These are phyloP conservation scores for Hirtodrosophila confusa DNA, from an alignment of 2,888 invertebrate genomes.

Conservation along the genomic window DNA sequence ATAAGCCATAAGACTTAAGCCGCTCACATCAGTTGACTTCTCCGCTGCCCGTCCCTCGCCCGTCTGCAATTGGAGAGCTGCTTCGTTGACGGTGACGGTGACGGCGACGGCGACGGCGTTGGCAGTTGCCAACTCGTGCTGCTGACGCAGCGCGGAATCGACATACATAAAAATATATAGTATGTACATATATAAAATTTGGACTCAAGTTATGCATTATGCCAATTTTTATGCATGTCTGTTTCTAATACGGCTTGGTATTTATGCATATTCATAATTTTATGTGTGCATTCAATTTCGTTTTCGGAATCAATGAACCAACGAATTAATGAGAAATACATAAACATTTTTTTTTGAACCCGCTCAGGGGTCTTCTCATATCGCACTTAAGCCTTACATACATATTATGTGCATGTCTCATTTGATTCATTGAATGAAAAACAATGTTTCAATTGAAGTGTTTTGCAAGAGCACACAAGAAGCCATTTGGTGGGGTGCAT, in stretches of 20 bases:
- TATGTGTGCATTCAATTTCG: slow-evolving; percentile 71
- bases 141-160: slow-evolving; percentile 58
- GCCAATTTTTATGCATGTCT: slow-evolving; percentile 42
- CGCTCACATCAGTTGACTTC: slow-evolving; percentile 37
- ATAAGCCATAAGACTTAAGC: slow-evolving; percentile 36
- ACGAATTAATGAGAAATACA: slow-evolving; percentile 67
- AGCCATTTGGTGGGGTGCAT: background rate
- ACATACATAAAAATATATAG: slow-evolving; percentile 1
- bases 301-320: slow-evolving; percentile 76
- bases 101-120: slow-evolving; percentile 1
- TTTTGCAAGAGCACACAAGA: slow-evolving; percentile 27
- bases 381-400: slow-evolving; percentile 43
- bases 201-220: slow-evolving; percentile 44
- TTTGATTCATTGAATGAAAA: slow-evolving; percentile 66
- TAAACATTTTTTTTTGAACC: slow-evolving; percentile 19
- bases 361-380: slow-evolving; percentile 17
- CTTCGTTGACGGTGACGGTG: slow-evolving; percentile 11
- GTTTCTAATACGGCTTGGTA: slow-evolving; percentile 56
- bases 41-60: background rate
- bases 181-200: slow-evolving; percentile 20
- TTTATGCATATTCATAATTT: slow-evolving; percentile 45
- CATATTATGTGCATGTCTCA: slow-evolving; percentile 27
- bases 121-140: slow-evolving; percentile 40
- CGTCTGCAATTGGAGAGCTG: slow-evolving; percentile 55
- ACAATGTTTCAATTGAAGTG: slow-evolving; percentile 65